A percentile compares a stretch with the other conserved stretches of the same genome.
phyloP scores from a whole-genome alignment of 2,888 invertebrate genomes.

The Dexiosoma caninum region DNA sequence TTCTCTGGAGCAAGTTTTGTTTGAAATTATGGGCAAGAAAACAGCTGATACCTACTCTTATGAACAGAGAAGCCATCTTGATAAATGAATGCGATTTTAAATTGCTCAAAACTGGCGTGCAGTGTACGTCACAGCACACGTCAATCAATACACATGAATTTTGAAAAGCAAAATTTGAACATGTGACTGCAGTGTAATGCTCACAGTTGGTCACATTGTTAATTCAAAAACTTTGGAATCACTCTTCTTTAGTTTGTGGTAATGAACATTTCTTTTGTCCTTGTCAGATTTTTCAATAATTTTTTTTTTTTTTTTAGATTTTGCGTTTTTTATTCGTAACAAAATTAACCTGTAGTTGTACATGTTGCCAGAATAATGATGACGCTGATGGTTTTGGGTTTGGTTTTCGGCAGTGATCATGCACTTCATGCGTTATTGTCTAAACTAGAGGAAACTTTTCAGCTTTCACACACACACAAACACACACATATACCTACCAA shows the following conservation, averaged over 20 bases:
- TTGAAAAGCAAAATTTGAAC: too few relatives aligned
- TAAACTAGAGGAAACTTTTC: conserved; percentile 42
- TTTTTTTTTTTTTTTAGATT: conserved; percentile 36
- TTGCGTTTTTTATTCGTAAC: conserved; percentile 28
- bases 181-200: too few relatives aligned
- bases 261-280: conserved; percentile 38
- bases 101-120: too few relatives aligned
- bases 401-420: conserved; percentile 50
- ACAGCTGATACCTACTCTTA: too few relatives aligned
- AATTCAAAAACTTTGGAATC: neutral
- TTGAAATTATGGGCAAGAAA: too few relatives aligned
- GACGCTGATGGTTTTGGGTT: conserved; percentile 41
- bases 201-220: conserved; percentile 47
- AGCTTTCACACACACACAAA: conserved; percentile 7
- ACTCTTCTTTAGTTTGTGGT: neutral
- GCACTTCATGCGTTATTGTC: conserved; percentile 57
- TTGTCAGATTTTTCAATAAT: conserved; percentile 53
- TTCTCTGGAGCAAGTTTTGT: too few relatives aligned
- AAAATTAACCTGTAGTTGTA: conserved; percentile 54
- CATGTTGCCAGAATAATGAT: conserved; percentile 38
- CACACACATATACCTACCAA: neutral
- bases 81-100: too few relatives aligned
- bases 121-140: too few relatives aligned
- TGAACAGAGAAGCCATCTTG: too few relatives aligned
- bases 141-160: too few relatives aligned